Evolutionary conservation across 2,888 invertebrate genomes (phyloP).

Genomic region (Lucinisca nassula): DNA sequence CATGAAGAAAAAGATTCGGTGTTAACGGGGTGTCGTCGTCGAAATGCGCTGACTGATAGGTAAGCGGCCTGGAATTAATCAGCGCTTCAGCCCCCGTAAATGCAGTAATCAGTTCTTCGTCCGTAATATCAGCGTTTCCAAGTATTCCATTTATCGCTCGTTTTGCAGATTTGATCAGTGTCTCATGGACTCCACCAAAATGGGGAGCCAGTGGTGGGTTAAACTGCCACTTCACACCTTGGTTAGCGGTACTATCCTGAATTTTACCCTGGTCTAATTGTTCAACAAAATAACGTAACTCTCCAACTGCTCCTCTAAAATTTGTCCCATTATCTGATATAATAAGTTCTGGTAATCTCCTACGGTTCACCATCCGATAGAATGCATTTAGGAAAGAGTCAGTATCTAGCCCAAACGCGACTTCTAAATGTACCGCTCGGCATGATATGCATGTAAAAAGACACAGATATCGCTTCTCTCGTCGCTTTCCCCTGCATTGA

Average conservation of each 20-base stretch:
- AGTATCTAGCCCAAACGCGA: no score
- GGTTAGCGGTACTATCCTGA: conserved; percentile 35
- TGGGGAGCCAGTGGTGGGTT: conserved; percentile 65
- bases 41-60: conserved; percentile 56
- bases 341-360: conserved; percentile 53
- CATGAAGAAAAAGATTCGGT: conserved; percentile 70
- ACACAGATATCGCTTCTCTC: no score
- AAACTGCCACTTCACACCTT: conserved; percentile 58
- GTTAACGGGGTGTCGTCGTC: conserved; percentile 39
- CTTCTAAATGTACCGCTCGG: conserved; percentile 63
- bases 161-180: conserved; percentile 67
- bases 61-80: conserved; percentile 60
- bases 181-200: conserved; percentile 65
- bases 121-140: no score
- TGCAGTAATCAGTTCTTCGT: conserved; percentile 62
- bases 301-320: conserved; percentile 47
- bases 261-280: conserved; percentile 27
- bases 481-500: conserved; percentile 59
- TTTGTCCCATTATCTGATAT: conserved; percentile 65
- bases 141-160: conserved; percentile 62
- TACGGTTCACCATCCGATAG: conserved; percentile 43
- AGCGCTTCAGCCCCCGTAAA: conserved; percentile 63
- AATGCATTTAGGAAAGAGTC: no score
- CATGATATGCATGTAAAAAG: conserved; percentile 53
- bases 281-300: conserved; percentile 25